Conservation (phyloP, 2,888 invertebrate species). For the Ferdinandea cuprea region DNA sequence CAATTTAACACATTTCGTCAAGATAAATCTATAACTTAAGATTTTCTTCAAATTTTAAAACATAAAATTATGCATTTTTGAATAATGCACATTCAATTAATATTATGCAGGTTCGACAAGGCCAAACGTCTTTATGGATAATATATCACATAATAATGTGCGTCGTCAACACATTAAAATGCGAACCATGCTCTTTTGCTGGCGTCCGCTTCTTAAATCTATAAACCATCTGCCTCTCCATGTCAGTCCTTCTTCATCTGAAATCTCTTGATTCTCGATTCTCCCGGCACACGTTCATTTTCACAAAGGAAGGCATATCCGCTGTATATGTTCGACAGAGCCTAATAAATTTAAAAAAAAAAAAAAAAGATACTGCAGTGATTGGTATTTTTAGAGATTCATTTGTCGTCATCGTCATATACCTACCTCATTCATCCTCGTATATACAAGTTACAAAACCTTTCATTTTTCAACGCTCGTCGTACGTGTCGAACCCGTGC, state of each 20-base stretch:
- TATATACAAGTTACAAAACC: conserved; percentile 55
- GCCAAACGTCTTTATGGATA: conserved; percentile 46
- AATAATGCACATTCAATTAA: conserved; percentile 38
- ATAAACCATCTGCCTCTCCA: conserved; percentile 59
- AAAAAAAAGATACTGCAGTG: conserved; percentile 48
- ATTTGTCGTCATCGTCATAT: conserved; percentile 61
- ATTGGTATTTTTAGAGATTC: conserved; percentile 70
- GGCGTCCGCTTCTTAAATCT: conserved; percentile 67
- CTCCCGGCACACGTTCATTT: conserved; percentile 50
- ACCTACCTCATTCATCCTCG: conserved; percentile 10
- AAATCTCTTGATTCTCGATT: conserved; percentile 51
- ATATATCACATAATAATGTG: conserved; percentile 29
- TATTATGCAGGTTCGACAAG: conserved; percentile 27
- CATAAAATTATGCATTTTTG: conserved; percentile 11
- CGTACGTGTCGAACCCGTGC: conserved; percentile 44
- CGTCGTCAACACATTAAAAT: conserved; percentile 59
- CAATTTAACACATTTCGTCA: not conserved
- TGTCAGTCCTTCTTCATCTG: conserved; percentile 62
- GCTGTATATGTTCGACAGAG: conserved; percentile 25
- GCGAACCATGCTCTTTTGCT: conserved; percentile 54
- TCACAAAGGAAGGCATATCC: conserved; percentile 51
- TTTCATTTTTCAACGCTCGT: conserved; percentile 59
- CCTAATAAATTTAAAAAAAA: conserved; percentile 55
- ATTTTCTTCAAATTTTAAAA: not conserved
- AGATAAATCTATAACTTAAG: not conserved